phyloP scores from a whole-genome alignment of 2,113 vertebrate species.

The Sinocyclocheilus grahami region DNA sequence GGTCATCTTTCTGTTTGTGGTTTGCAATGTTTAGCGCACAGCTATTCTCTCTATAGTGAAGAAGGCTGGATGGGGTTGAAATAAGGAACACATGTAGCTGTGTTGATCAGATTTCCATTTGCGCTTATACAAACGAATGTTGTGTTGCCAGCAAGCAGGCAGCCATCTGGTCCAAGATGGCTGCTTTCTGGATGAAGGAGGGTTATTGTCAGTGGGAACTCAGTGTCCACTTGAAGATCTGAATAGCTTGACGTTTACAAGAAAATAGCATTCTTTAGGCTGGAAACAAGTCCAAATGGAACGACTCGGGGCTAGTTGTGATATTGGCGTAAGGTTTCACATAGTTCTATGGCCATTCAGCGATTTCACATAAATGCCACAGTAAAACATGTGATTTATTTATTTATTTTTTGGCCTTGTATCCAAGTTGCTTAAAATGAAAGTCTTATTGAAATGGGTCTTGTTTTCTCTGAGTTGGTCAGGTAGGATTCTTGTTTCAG shows the following conservation, averaged over 20 bases:
- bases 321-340: slow-evolving; percentile 11
- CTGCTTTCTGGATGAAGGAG: slow-evolving; percentile 73
- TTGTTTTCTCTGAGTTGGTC: no score
- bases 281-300: slow-evolving; percentile 19
- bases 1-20: slow-evolving; percentile 6
- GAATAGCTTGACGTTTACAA: slow-evolving; percentile 62
- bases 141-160: slow-evolving; percentile 73
- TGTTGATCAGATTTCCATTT: slow-evolving; percentile 70
- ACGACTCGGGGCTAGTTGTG: slow-evolving; percentile 29
- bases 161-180: slow-evolving; percentile 79
- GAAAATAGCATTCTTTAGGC: slow-evolving; percentile 49
- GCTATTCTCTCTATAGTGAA: slow-evolving; percentile 68
- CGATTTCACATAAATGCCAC: background rate
- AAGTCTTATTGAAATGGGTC: no score
- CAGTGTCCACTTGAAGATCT: slow-evolving; percentile 58
- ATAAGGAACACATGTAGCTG: slow-evolving; percentile 74
- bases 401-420: no score
- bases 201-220: slow-evolving; percentile 72
- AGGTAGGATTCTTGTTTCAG: no score
- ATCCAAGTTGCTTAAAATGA: no score
- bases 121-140: slow-evolving; percentile 68
- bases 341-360: background rate
- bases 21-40: slow-evolving; percentile 4
- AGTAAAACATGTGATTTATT: background rate
- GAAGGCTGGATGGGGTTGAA: slow-evolving; percentile 64